Percentiles rank a stretch among this genome's conserved stretches.
phyloP scores from a whole-genome alignment of 2,888 invertebrate genomes.

The Alcis repandata region DNA sequence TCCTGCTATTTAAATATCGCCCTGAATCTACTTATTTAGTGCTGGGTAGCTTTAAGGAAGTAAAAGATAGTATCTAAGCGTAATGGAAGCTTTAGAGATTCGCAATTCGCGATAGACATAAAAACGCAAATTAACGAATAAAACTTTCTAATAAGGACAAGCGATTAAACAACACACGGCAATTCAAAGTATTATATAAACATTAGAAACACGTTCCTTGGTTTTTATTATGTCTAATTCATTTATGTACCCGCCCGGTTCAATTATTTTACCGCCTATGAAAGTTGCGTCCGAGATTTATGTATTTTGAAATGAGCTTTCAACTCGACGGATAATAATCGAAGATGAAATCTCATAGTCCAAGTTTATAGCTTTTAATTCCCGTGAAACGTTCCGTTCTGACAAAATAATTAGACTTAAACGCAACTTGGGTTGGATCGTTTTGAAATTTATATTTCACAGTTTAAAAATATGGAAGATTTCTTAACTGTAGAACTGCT shows the following conservation, averaged over 20 bases:
- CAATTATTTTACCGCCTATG: conserved; percentile 38
- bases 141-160: conserved; percentile 33
- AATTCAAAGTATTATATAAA: conserved; percentile 31
- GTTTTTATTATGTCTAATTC: conserved; percentile 33
- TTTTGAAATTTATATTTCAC: conserved; percentile 12
- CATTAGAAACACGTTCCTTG: conserved; percentile 29
- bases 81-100: background rate
- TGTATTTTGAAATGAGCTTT: conserved; percentile 42
- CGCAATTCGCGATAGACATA: conserved; percentile 6
- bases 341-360: conserved; percentile 23
- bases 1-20: background rate
- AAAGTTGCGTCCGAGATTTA: conserved; percentile 40
- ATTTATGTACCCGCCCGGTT: conserved; percentile 23
- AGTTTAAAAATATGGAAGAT: background rate
- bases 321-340: conserved; percentile 20
- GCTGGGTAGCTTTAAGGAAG: background rate
- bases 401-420: conserved; percentile 27
- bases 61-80: background rate
- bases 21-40: background rate
- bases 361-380: conserved; percentile 28
- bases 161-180: conserved; percentile 22
- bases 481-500: background rate
- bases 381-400: conserved; percentile 12
- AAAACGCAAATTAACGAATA: conserved; percentile 12
- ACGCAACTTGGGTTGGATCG: conserved; percentile 12